Evolutionary conservation across 2,113 vertebrate genomes (phyloP), one percentile per base, ranked within the genome.

Genomic region (Salminus brasiliensis): DNA sequence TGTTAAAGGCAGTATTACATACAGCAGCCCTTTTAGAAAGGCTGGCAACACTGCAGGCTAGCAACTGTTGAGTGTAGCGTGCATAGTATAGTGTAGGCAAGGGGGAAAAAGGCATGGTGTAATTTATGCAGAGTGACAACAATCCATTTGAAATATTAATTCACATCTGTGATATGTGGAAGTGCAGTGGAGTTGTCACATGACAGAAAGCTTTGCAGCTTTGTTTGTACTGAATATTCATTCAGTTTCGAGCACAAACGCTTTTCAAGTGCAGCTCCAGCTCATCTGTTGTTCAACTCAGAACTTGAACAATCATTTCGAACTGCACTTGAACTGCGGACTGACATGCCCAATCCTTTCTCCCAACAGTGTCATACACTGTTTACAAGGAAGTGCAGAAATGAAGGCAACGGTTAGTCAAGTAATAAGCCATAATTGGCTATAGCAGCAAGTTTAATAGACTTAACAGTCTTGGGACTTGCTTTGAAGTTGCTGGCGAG

Each of bases 101-200:
- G 5, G 9, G 34, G 8, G 11, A 39, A 23, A 11, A 36, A 11
- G 5, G 30, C 18, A 66, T 66, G 7, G 36, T n/a, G n/a, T 39
- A 21, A 66, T 23, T 39, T 66, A 66, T 66, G 62, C 62, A 66
- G 7, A 39, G 36, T 34, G 32, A 39, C 62, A 66, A 10, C 34
- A 66, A 21, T 66, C n/a, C 62, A 39, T 36, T 55, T 66, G 36
- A 66, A 66, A 66, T 39, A 66, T 66, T 66, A 66, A 66, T 66
- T 66, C 32, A 66, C 62, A 66, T 66, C 62, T 66, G 62, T 23
- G 32, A 66, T 23, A 57, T 30, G 34, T 5, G 23, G 32, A 41
- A 53, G 32, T 2, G 13, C 16, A 5, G 23, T 47, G 29, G 43
- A 27, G 21, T 21, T 53, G 41, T 60, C 23, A 71, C 29, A 62